phyloP scores from a whole-genome alignment of 2,888 invertebrate species.

The Apodemia duryi region DNA sequence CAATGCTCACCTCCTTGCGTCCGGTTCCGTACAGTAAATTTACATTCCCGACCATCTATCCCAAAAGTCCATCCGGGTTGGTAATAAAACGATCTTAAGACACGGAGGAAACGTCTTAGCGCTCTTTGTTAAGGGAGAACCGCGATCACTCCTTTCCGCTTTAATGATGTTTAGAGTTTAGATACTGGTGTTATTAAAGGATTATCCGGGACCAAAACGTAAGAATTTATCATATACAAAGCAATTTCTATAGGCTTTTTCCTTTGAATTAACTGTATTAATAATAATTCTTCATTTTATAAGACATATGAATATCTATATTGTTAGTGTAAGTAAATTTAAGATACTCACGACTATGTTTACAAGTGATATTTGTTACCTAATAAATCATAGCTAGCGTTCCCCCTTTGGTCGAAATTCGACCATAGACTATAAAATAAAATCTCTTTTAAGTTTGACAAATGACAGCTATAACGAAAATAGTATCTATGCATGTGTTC shows the following conservation, averaged over 20 bases:
- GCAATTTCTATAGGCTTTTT: not conserved
- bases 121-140: constrained; percentile 35
- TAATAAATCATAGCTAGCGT: too few relatives aligned
- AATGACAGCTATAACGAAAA: too few relatives aligned
- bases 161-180: constrained; percentile 32
- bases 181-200: constrained; percentile 28
- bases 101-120: constrained; percentile 69
- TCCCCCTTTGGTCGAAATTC: too few relatives aligned
- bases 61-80: constrained; percentile 74
- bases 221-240: constrained; percentile 12
- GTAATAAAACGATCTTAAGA: constrained; percentile 77
- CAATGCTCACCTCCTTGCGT: constrained; percentile 73
- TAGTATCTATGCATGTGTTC: too few relatives aligned
- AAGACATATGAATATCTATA: too few relatives aligned
- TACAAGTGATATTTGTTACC: too few relatives aligned
- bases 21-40: constrained; percentile 76
- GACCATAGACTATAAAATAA: too few relatives aligned
- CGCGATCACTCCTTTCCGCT: constrained; percentile 34
- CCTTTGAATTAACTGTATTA: not conserved
- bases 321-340: too few relatives aligned
- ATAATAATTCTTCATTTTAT: too few relatives aligned
- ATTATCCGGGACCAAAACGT: not conserved
- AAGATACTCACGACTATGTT: too few relatives aligned
- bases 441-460: too few relatives aligned
- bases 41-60: constrained; percentile 77